These are phyloP conservation scores for Serripes groenlandicus DNA, from an alignment of 2,888 invertebrate genomes.

Conservation along the genomic window DNA sequence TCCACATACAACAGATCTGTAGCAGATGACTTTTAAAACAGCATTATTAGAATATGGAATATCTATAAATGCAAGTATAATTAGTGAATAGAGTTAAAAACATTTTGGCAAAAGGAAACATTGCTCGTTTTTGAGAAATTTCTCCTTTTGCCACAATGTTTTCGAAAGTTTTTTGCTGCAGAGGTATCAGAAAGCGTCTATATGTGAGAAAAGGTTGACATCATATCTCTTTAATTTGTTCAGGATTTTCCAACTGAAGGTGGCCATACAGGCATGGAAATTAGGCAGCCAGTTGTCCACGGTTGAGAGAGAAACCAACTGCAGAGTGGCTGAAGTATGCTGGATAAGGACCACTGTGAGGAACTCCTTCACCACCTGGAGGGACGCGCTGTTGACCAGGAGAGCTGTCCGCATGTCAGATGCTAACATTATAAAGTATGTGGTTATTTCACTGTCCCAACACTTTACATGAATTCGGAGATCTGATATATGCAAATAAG, in stretches of 20 bases:
- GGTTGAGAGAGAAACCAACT: constrained; percentile 70
- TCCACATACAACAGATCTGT: too few species aligned
- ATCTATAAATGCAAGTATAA: too few species aligned
- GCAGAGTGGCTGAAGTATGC: constrained; percentile 68
- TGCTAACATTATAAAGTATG: constrained; percentile 33
- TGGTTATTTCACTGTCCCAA: too few species aligned
- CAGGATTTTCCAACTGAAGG: constrained; percentile 63
- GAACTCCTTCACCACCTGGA: constrained; percentile 72
- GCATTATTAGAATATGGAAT: too few species aligned
- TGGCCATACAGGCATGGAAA: constrained; percentile 71
- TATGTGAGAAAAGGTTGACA: not conserved
- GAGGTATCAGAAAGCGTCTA: not conserved
- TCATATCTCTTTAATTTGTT: not conserved
- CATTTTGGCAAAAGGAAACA: not conserved
- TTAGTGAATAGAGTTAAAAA: too few species aligned
- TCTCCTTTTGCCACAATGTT: not conserved
- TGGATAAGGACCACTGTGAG: constrained; percentile 67
- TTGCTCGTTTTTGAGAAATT: not conserved
- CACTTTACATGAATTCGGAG: too few species aligned
- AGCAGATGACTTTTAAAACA: too few species aligned
- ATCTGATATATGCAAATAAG: not conserved
- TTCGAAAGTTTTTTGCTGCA: not conserved
- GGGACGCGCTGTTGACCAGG: constrained; percentile 67
- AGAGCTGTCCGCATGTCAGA: constrained; percentile 69
- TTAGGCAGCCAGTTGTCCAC: constrained; percentile 67